These are phyloP conservation scores for Eurytoma californica DNA, from an alignment of 2,888 invertebrate genomes.

Conservation along the genomic window DNA sequence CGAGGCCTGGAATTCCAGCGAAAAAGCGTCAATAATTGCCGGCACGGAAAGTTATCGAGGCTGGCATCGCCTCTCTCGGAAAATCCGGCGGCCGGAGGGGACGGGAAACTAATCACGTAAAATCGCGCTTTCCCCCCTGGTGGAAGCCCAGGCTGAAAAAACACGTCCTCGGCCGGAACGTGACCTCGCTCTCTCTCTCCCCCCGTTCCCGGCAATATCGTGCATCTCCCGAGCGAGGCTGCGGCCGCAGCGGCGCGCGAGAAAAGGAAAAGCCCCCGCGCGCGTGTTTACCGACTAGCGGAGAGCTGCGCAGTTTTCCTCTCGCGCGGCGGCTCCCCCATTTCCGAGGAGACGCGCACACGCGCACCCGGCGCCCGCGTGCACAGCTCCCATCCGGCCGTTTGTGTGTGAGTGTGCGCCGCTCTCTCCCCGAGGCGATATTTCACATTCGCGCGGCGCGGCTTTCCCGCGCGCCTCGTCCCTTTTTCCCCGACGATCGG, in stretches of 20 bases:
- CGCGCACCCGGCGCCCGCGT: neutral
- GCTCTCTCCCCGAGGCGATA: slow-evolving; percentile 47
- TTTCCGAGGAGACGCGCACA: neutral
- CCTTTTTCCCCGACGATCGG: slow-evolving; percentile 5
- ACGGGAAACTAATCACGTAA: slow-evolving; percentile 41
- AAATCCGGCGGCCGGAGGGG: neutral
- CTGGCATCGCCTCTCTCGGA: too few species aligned
- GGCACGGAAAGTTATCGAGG: too few species aligned
- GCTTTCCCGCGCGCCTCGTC: slow-evolving; percentile 14
- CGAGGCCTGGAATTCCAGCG: too few species aligned
- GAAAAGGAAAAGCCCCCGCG: neutral
- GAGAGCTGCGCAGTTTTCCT: neutral
- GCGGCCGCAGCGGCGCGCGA: neutral
- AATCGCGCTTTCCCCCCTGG: slow-evolving; percentile 27
- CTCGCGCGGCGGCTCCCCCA: neutral
- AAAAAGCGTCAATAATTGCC: too few species aligned
- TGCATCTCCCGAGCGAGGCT: neutral
- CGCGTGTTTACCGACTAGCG: slow-evolving; percentile 10
- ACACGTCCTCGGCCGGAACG: slow-evolving; percentile 10
- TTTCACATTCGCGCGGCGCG: slow-evolving; percentile 52
- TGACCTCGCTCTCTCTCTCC: neutral
- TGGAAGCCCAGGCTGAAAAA: slow-evolving; percentile 41
- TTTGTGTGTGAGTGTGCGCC: neutral
- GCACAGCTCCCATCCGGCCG: neutral
- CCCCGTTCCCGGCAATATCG: too few species aligned